Percentiles rank a stretch among this genome's conserved stretches.
phyloP scores from a whole-genome alignment of 2,797 vertebrate genomes.

The Lacerta agilis region DNA sequence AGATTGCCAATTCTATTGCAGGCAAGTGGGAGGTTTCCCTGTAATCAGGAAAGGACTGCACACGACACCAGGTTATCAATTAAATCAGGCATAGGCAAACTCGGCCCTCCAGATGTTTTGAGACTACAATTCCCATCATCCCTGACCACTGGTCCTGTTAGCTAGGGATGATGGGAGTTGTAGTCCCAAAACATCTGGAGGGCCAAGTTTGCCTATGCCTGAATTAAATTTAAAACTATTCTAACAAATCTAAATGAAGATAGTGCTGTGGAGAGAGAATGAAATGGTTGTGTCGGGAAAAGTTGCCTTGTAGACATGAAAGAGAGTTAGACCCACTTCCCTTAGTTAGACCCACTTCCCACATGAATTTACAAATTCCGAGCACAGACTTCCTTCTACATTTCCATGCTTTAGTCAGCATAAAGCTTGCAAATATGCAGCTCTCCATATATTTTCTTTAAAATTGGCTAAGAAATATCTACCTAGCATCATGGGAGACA shows the following conservation, averaged over 20 bases:
- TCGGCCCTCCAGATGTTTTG: too few species aligned
- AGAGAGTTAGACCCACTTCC: background rate
- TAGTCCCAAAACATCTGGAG: too few species aligned
- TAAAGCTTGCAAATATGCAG: background rate
- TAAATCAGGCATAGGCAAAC: background rate
- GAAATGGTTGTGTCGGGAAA: background rate
- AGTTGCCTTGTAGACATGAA: background rate
- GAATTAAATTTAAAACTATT: too few species aligned
- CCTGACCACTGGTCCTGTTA: too few species aligned
- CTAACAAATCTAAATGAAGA: background rate
- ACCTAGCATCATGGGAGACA: background rate
- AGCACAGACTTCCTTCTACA: background rate
- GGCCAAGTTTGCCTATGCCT: too few species aligned
- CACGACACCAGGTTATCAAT: too few species aligned
- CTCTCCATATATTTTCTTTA: background rate
- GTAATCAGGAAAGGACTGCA: too few species aligned
- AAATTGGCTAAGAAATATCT: background rate
- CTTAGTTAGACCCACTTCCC: background rate
- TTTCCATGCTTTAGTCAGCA: background rate
- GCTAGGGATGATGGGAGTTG: too few species aligned
- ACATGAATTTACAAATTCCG: too few species aligned
- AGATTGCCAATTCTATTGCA: background rate
- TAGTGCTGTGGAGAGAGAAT: background rate
- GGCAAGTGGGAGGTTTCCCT: background rate
- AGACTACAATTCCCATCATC: too few species aligned